phyloP scores from a whole-genome alignment of 2,797 vertebrate genomes.

The Florisuga fusca region DNA sequence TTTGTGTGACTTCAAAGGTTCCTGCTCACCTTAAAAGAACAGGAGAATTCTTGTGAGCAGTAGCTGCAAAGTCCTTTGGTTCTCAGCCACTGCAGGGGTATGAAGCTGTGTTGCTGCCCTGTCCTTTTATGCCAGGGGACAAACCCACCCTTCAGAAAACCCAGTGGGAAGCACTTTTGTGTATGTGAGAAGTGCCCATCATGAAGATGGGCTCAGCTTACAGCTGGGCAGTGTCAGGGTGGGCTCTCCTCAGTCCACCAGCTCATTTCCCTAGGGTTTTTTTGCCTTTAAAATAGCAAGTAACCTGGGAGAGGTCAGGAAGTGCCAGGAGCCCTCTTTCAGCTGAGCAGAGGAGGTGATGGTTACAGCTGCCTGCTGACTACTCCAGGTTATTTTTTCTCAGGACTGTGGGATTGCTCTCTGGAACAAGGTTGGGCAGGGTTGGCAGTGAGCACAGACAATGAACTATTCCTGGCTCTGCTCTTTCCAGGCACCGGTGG shows the following conservation, averaged over 20 bases:
- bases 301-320: neutral
- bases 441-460: slow-evolving; percentile 43
- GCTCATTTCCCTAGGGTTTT: neutral
- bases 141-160: neutral
- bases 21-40: neutral
- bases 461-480: slow-evolving; percentile 32
- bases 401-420: neutral
- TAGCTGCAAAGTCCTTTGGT: neutral
- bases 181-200: neutral
- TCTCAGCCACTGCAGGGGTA: neutral
- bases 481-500: neutral
- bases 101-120: neutral
- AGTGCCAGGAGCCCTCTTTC: slow-evolving; percentile 44
- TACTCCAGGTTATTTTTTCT: neutral
- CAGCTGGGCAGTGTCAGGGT: neutral
- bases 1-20: neutral
- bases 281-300: slow-evolving; percentile 13
- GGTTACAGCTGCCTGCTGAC: slow-evolving; percentile 51
- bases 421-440: slow-evolving; percentile 11
- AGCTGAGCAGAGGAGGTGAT: slow-evolving; percentile 9
- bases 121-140: neutral
- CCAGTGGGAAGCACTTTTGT: neutral
- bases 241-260: neutral
- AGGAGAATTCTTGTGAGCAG: neutral
- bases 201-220: accelerated